phyloP scores from a whole-genome alignment of 2,113 vertebrate genomes.

The Cervus canadensis region DNA sequence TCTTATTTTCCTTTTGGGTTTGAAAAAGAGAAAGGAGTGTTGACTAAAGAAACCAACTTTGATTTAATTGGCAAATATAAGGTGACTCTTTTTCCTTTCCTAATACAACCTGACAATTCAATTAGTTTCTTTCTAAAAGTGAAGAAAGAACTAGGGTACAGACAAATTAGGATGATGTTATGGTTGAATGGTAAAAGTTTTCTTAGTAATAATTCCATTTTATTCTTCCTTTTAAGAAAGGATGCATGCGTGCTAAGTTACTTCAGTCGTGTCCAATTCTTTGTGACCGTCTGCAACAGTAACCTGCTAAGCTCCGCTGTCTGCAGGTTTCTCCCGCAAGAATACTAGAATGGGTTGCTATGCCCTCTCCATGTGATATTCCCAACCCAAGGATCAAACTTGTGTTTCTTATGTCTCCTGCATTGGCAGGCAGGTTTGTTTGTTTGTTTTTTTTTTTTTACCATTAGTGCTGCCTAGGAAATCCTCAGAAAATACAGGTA shows the following conservation, averaged over 20 bases:
- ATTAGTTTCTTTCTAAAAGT: not conserved
- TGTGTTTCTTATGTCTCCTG: not conserved
- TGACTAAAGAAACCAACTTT: not conserved
- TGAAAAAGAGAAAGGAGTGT: not conserved
- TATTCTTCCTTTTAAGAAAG: not conserved
- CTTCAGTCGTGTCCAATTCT: not conserved
- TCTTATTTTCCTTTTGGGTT: not conserved
- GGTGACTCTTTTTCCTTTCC: not conserved
- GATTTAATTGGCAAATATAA: not conserved
- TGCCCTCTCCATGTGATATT: not conserved
- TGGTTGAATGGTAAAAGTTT: not conserved
- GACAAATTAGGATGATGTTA: not conserved
- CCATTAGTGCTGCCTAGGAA: not conserved
- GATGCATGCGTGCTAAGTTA: not conserved
- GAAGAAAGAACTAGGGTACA: not conserved
- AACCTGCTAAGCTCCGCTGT: not conserved
- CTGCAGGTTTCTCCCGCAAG: not conserved
- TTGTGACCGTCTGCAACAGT: not conserved
- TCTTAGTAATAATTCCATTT: not conserved
- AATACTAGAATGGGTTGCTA: not conserved
- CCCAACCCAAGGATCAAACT: not conserved
- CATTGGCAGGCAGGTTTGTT: not conserved
- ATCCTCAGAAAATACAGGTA: not conserved
- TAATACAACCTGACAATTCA: not conserved
- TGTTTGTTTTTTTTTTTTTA: not conserved